Evolutionary conservation across 2,113 vertebrate genomes (phyloP).

Genomic region (Propithecus coquereli): DNA sequence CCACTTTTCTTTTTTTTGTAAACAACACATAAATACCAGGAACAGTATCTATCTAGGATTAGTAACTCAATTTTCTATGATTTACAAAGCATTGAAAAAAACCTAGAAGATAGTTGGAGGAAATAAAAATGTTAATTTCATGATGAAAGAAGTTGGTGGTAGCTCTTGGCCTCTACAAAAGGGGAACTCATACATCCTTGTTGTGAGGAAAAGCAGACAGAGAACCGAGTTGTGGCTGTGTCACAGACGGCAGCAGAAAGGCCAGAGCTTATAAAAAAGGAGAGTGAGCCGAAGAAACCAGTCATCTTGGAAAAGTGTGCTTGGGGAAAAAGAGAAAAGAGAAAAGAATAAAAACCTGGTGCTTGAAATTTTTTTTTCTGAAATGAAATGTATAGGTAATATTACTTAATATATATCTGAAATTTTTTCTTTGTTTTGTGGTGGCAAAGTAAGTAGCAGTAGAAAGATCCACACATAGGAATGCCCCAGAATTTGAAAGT

Average conservation of each 20-base stretch:
- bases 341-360: not conserved
- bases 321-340: not conserved
- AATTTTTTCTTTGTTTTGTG: not conserved
- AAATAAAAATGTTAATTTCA: not conserved
- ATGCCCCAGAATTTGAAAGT: not conserved
- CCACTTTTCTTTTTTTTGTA: not conserved
- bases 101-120: constrained; percentile 7
- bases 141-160: not conserved
- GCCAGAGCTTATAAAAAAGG: not conserved
- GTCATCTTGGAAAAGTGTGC: not conserved
- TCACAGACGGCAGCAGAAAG: not conserved
- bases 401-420: not conserved
- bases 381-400: not conserved
- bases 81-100: not conserved
- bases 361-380: not conserved
- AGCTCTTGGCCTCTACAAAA: constrained; percentile 6
- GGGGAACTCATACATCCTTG: not conserved
- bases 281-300: not conserved
- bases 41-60: not conserved
- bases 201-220: constrained; percentile 18
- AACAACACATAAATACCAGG: not conserved
- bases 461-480: not conserved
- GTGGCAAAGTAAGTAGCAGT: not conserved
- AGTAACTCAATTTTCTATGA: not conserved
- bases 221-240: not conserved